Base-by-base conservation (phyloP, 2,888 invertebrate species). In the Exocentrus adspersus region DNA sequence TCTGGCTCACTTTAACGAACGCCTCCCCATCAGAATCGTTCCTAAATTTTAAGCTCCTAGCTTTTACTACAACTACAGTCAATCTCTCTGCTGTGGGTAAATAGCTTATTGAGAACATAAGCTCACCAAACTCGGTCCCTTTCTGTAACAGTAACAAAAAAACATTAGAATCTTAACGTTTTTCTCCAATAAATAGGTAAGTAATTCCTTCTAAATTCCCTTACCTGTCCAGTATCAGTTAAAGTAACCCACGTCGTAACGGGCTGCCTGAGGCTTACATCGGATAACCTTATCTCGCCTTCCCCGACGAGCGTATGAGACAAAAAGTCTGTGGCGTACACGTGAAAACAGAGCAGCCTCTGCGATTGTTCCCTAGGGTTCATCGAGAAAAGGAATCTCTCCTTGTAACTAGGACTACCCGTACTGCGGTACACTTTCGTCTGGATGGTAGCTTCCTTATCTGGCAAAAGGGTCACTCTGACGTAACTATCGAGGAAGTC, bases 51-150 rank as follows among this genome's bases (percentile, higher is more conserved):
- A 93, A 84, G 81, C 91, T 92, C 64, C 92, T 85, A 0, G 91
- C 92, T 81, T 93, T 93, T 1, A 92, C 92, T 12, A 91, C 86
- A 14, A 91, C 90, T 16, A 91, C 87, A 1, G 92, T 93, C 16
- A 93, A 85, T 53, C 93, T 85, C 80, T 93, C 92, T 6, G 93
- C 93, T 2, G 93, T 93, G 14, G 93, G 93, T 66, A 93, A 84
- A 78, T 93, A 93, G 76, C 91, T 92, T 51, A 93, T 80, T 0
- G 93, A 93, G 80, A 93, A 92, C 89, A 93, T 88, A 16, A 93
- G 83, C 79, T 93, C 93, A 5, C 93, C 93, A 76, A 89, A 88
- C 77, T 90, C 89, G 3, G 90, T 87, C 17, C 87, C 86, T 78
- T 84, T 87, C 86, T 88, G 81, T 41, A 70, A 73, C 41, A 45